Conservation (phyloP, 1,140 invertebrate species). For the Trialeurodes vaporariorum region DNA sequence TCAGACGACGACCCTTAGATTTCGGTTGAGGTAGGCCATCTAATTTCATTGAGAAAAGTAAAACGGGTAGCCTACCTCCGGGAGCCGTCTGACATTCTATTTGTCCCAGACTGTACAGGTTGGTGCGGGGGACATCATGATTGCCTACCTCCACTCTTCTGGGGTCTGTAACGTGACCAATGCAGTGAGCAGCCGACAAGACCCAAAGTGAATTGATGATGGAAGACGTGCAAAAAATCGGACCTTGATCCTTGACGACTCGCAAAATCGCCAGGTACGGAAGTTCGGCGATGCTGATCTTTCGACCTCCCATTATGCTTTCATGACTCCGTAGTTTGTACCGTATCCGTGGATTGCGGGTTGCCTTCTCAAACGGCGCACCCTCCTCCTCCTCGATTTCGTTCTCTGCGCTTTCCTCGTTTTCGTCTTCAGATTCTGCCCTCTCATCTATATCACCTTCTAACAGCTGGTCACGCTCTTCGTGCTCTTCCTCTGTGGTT, state of each 20-base stretch:
- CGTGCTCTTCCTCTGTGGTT: background rate
- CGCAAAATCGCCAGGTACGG: background rate
- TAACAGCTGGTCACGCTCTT: no score
- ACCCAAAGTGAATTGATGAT: constrained; percentile 1
- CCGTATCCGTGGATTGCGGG: background rate
- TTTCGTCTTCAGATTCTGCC: background rate
- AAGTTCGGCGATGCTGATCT: background rate
- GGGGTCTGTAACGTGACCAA: background rate
- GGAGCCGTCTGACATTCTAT: no score
- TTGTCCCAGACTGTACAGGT: no score
- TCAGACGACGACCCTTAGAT: no score
- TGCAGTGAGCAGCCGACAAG: background rate
- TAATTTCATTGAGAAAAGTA: no score
- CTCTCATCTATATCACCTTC: no score
- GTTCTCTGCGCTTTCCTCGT: background rate
- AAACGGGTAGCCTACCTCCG: no score
- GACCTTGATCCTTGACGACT: background rate
- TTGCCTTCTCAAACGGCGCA: background rate
- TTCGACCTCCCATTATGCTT: background rate
- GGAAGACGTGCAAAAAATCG: constrained; percentile 14
- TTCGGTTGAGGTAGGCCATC: no score
- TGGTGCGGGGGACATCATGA: no score
- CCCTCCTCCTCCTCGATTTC: background rate
- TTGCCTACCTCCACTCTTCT: background rate
- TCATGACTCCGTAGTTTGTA: background rate